These are phyloP conservation scores for Sitobion miscanthi DNA, from an alignment of 1,140 invertebrate genomes.

Conservation along the genomic window DNA sequence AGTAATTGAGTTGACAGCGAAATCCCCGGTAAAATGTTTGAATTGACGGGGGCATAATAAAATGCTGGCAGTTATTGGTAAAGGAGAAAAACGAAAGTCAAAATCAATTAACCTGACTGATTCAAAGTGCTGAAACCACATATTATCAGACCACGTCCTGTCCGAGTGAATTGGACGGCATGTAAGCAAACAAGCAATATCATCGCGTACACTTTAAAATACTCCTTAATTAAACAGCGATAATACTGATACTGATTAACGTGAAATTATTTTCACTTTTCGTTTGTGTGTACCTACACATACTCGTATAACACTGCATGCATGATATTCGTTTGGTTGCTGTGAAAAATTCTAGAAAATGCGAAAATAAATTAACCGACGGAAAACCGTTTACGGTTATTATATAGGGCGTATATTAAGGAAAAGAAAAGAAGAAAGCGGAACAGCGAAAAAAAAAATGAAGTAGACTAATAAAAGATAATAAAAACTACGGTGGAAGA, in stretches of 20 bases:
- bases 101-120: constrained; percentile 38
- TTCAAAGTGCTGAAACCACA: neutral
- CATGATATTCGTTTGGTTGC: neutral
- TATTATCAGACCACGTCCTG: neutral
- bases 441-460: neutral
- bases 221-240: neutral
- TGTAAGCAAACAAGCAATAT: neutral
- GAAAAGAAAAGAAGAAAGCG: neutral
- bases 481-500: neutral
- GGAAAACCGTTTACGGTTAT: neutral
- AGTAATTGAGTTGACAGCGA: constrained; percentile 55
- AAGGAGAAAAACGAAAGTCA: constrained; percentile 36
- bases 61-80: constrained; percentile 39
- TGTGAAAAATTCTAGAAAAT: neutral
- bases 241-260: neutral
- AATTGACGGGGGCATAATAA: constrained; percentile 35
- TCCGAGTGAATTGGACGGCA: neutral
- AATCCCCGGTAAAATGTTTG: constrained; percentile 39
- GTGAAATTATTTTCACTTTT: neutral
- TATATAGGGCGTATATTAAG: no score
- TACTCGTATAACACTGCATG: no score
- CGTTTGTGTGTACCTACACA: neutral
- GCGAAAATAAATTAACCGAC: neutral
- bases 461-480: neutral
- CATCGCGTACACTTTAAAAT: neutral